phyloP scores from a whole-genome alignment of 2,113 vertebrate genomes.

The Elephas maximus region DNA sequence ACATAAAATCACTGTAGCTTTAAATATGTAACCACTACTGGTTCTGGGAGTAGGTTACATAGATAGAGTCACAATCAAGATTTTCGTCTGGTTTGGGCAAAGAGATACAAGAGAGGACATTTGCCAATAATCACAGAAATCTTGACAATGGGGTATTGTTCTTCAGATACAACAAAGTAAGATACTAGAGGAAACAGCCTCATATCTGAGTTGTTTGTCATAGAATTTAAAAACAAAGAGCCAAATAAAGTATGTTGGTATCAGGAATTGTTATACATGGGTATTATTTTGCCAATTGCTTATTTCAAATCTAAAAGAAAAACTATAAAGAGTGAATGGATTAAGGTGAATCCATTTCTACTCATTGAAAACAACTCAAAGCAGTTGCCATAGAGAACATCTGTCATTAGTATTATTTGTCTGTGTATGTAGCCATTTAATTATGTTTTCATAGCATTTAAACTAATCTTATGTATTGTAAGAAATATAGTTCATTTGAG shows the following conservation, averaged over 20 bases:
- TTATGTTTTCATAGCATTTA: slow-evolving; percentile 41
- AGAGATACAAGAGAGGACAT: not conserved
- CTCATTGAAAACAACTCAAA: slow-evolving; percentile 30
- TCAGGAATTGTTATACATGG: not conserved
- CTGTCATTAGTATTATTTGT: not conserved
- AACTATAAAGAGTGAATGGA: slow-evolving; percentile 6
- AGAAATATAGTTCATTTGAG: not conserved
- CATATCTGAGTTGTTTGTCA: slow-evolving; percentile 29
- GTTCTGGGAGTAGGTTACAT: not conserved
- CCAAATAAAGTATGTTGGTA: not conserved
- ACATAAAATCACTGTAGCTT: not conserved
- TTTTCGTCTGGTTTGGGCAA: not conserved
- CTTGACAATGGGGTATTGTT: slow-evolving; percentile 3
- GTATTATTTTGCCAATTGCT: not conserved
- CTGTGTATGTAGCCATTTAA: not conserved
- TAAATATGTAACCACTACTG: slow-evolving; percentile 22
- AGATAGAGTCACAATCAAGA: not conserved
- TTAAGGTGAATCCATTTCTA: slow-evolving; percentile 35
- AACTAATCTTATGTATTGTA: not conserved
- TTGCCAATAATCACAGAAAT: slow-evolving; percentile 13
- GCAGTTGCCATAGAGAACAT: not conserved
- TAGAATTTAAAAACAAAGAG: slow-evolving; percentile 17
- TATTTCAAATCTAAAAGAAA: not conserved
- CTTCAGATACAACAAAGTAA: not conserved
- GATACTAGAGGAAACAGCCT: slow-evolving; percentile 1